Evolutionary conservation across 2,113 vertebrate species (phyloP).

Genomic region (Orcinus orca): DNA sequence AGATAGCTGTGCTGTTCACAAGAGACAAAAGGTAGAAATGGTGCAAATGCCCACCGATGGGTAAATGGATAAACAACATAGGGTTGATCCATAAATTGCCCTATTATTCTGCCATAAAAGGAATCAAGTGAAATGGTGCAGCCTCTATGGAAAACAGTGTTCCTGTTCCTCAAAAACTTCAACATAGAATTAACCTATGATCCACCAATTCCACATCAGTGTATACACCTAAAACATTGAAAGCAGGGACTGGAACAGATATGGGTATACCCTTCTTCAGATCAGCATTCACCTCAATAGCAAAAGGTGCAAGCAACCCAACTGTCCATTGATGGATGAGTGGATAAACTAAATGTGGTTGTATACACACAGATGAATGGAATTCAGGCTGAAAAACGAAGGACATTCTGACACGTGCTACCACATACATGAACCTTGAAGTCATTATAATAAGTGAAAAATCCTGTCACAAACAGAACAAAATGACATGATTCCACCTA

Average conservation of each 20-base stretch:
- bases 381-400: not conserved
- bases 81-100: not conserved
- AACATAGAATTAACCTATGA: not conserved
- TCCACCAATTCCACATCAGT: not conserved
- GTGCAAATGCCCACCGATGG: not conserved
- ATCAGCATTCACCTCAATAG: not conserved
- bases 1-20: not conserved
- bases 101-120: not conserved
- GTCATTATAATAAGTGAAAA: not conserved
- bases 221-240: not conserved
- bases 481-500: not conserved
- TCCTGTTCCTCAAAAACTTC: not conserved
- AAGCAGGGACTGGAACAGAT: not conserved
- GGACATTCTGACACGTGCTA: not conserved
- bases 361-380: not conserved
- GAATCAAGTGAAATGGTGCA: not conserved
- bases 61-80: not conserved
- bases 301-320: not conserved
- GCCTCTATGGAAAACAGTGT: not conserved
- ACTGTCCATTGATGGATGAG: not conserved
- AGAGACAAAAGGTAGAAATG: not conserved
- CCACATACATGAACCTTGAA: rapidly evolving
- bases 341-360: not conserved
- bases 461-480: not conserved
- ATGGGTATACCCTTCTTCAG: not conserved